Conservation (phyloP, 2,113 vertebrate species). For the Rattus rattus region DNA sequence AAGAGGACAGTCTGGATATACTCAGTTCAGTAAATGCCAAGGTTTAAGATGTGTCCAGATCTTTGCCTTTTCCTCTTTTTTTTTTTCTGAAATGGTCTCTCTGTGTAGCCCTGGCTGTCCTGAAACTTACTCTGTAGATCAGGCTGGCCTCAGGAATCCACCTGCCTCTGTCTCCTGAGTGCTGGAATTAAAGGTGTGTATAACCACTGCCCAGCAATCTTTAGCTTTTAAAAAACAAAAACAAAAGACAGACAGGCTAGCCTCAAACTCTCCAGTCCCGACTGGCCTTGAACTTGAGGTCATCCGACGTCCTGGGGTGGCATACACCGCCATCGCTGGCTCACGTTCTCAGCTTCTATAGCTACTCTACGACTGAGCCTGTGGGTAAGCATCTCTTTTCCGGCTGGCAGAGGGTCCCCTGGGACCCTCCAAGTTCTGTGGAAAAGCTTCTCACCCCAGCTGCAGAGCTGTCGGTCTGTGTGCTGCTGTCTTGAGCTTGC, state of each 20-base stretch:
- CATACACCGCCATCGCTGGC: not conserved
- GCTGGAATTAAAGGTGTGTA: not conserved
- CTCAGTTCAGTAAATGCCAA: not conserved
- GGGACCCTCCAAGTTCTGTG: not conserved
- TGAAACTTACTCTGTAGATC: not conserved
- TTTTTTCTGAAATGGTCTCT: not conserved
- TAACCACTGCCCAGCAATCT: not conserved
- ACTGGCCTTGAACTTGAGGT: not conserved
- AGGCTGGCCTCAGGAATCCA: not conserved
- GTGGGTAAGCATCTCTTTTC: not conserved
- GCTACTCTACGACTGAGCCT: constrained; percentile 23
- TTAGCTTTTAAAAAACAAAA: not conserved
- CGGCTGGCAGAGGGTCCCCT: not conserved
- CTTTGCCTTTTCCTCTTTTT: not conserved
- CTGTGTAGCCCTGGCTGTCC: not conserved
- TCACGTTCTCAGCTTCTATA: constrained; percentile 48
- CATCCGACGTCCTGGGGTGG: not conserved
- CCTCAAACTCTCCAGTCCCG: not conserved
- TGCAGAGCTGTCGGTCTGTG: constrained; percentile 90
- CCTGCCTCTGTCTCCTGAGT: not conserved
- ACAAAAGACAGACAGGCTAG: not conserved
- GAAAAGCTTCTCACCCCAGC: constrained; percentile 85
- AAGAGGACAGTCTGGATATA: not conserved
- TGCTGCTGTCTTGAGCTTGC: constrained; percentile 84
- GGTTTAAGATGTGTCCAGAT: constrained; percentile 8